Evolutionary conservation across 2,797 vertebrate species (phyloP).

Genomic region (Hippocampus kuda): DNA sequence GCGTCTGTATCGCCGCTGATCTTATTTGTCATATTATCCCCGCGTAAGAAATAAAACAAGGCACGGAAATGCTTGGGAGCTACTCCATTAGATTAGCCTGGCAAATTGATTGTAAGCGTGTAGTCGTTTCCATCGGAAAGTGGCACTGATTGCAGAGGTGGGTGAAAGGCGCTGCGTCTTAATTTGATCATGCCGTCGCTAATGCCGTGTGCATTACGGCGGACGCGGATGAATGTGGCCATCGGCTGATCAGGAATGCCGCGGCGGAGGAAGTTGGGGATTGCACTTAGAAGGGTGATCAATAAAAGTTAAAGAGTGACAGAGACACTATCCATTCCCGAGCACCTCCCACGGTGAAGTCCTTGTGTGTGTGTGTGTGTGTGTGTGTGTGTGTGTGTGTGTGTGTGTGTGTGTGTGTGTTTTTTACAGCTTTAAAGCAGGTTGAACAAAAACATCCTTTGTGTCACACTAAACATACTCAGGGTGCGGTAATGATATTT

Average conservation of each 20-base stretch:
- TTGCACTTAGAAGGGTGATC: constrained; percentile 24
- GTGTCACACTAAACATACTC: no score
- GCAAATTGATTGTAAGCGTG: constrained; percentile 64
- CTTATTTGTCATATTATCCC: background rate
- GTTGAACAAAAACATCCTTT: background rate
- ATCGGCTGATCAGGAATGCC: constrained; percentile 33
- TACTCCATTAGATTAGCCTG: constrained; percentile 51
- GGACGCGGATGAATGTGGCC: constrained; percentile 52
- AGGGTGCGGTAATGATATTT: no score
- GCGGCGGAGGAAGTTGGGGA: constrained; percentile 26
- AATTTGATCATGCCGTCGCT: constrained; percentile 62
- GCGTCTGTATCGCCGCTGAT: background rate
- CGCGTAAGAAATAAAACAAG: background rate
- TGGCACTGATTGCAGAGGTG: constrained; percentile 54
- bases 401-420: no score
- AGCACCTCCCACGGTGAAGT: background rate
- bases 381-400: no score
- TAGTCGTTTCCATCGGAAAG: constrained; percentile 54
- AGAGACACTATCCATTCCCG: constrained; percentile 1
- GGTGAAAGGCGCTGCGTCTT: constrained; percentile 41
- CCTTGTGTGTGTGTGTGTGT: no score
- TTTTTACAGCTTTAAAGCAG: background rate
- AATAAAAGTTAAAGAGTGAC: constrained; percentile 28
- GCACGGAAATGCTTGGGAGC: constrained; percentile 21
- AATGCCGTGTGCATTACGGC: constrained; percentile 55